phyloP scores from a whole-genome alignment of 1,140 invertebrate species.

The Drosophila athabasca region DNA sequence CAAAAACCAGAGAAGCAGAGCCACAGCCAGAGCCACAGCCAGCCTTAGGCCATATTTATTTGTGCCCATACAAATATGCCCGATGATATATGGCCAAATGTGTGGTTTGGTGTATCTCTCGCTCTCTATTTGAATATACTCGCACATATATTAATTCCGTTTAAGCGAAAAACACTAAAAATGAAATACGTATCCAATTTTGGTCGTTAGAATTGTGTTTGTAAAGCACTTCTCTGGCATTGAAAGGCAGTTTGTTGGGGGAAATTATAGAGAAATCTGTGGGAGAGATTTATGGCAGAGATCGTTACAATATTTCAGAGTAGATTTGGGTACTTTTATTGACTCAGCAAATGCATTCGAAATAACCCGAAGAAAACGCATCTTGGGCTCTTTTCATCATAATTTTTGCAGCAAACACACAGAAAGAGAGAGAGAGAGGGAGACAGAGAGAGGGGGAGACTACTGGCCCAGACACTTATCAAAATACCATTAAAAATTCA shows the following conservation, averaged over 20 bases:
- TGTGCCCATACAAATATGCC: conserved; percentile 29
- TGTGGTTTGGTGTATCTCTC: neutral
- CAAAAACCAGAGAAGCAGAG: neutral
- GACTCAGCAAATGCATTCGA: conserved; percentile 5
- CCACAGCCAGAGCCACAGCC: neutral
- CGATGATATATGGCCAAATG: conserved; percentile 47
- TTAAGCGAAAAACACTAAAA: conserved; percentile 25
- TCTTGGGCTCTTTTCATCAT: conserved; percentile 30
- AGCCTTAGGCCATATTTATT: conserved; percentile 55
- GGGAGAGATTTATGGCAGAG: conserved; percentile 10
- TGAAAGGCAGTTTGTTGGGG: conserved; percentile 13
- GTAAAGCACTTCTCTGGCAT: conserved; percentile 18
- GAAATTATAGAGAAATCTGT: conserved; percentile 6
- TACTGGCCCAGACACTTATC: conserved; percentile 57
- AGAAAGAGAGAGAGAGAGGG: neutral
- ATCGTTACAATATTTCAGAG: too few species aligned
- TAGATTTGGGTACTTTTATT: neutral
- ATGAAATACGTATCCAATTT: conserved; percentile 45
- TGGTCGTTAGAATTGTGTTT: conserved; percentile 34
- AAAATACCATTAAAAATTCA: conserved; percentile 76
- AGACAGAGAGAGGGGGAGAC: neutral
- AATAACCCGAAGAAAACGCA: conserved; percentile 4
- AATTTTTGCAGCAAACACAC: conserved; percentile 18
- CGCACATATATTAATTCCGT: conserved; percentile 24
- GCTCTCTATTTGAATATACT: conserved; percentile 24